phyloP scores from a whole-genome alignment of 2,113 vertebrate species.

The Paraplagusia blochii region DNA sequence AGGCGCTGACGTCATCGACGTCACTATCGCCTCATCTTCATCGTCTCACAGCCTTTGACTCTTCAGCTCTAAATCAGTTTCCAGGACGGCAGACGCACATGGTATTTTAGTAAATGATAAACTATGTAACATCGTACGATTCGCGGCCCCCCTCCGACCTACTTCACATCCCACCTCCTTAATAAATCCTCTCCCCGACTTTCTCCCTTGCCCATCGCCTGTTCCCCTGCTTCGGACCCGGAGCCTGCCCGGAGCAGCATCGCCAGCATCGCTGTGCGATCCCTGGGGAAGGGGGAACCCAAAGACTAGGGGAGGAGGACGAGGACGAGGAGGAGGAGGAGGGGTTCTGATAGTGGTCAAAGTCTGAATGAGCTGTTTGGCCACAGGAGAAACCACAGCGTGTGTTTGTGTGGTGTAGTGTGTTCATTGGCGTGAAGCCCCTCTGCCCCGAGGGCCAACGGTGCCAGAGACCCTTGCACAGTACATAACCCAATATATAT shows the following conservation, averaged over 20 bases:
- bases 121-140: conserved; percentile 72
- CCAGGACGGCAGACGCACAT: conserved; percentile 52
- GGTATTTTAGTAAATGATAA: conserved; percentile 67
- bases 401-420: conserved; percentile 47
- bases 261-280: conserved; percentile 46
- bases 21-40: conserved; percentile 62
- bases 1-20: conserved; percentile 44
- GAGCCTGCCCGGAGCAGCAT: conserved; percentile 46
- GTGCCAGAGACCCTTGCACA: conserved; percentile 12
- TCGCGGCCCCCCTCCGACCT: conserved; percentile 40
- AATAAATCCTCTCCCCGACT: conserved; percentile 57
- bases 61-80: conserved; percentile 43
- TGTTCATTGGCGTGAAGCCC: conserved; percentile 43
- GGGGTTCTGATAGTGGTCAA: conserved; percentile 45
- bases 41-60: conserved; percentile 58
- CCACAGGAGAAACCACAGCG: conserved; percentile 61
- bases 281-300: conserved; percentile 37
- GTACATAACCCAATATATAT: conserved; percentile 18
- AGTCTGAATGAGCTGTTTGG: conserved; percentile 51
- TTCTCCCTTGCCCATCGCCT: conserved; percentile 23
- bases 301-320: conserved; percentile 16
- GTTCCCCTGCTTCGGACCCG: conserved; percentile 17
- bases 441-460: conserved; percentile 46
- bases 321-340: conserved; percentile 18
- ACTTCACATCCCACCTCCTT: conserved; percentile 34